phyloP scores from a whole-genome alignment of 2,113 vertebrate genomes.

The Chaetorhynchus papuensis region DNA sequence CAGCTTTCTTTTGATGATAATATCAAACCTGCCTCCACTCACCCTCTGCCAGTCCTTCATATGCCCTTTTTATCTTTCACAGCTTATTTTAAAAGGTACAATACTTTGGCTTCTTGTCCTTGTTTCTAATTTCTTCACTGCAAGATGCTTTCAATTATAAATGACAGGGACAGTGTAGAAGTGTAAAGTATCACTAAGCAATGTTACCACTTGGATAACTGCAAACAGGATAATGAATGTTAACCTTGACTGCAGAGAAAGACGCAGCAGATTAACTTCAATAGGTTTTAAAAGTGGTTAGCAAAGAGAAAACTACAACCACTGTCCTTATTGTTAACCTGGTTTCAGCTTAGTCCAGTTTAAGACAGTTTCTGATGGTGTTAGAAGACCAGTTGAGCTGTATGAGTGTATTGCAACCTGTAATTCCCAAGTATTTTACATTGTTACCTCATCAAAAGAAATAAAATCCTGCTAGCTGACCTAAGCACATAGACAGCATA shows the following conservation, averaged over 20 bases:
- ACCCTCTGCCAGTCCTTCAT: background rate
- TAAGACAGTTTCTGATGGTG: background rate
- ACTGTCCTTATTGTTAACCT: background rate
- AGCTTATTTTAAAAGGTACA: background rate
- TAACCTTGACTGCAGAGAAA: background rate
- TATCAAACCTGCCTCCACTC: background rate
- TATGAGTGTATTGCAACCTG: background rate
- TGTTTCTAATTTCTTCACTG: background rate
- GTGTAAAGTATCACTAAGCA: background rate
- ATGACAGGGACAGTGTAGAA: too few species aligned
- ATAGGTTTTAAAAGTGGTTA: background rate
- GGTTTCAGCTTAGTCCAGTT: background rate
- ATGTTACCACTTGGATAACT: background rate
- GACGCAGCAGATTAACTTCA: background rate
- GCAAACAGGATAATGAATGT: background rate
- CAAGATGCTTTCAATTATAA: background rate
- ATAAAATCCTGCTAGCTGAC: background rate
- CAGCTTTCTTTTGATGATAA: background rate
- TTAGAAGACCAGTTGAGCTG: background rate
- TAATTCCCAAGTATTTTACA: background rate
- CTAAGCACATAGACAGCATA: background rate
- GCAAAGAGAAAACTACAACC: background rate
- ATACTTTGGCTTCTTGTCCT: background rate
- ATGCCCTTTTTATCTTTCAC: background rate
- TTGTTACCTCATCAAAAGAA: background rate